phyloP scores from a whole-genome alignment of 2,888 invertebrate species.

The Drymonia ruficornis region DNA sequence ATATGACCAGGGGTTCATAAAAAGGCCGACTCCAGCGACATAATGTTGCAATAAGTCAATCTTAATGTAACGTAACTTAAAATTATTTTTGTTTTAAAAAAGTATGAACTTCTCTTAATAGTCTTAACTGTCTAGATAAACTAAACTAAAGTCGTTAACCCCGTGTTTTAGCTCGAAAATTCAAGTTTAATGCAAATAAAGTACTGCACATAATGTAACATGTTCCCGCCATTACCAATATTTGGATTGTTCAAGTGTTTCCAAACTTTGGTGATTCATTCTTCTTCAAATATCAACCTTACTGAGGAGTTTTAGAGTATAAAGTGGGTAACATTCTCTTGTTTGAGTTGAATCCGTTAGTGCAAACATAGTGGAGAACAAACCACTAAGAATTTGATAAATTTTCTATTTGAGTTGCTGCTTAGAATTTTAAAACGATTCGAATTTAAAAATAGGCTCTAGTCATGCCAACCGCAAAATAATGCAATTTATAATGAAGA shows the following conservation, averaged over 20 bases:
- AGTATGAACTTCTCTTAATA: not conserved
- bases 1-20: too few relatives aligned
- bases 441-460: too few relatives aligned
- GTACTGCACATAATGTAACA: conserved; percentile 27
- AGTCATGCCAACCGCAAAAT: too few relatives aligned
- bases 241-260: conserved; percentile 53
- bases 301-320: conserved; percentile 1
- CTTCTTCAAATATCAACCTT: conserved; percentile 14
- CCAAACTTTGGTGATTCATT: conserved; percentile 32
- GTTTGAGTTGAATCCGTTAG: conserved; percentile 50
- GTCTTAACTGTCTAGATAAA: not conserved
- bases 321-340: not conserved
- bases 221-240: conserved; percentile 44
- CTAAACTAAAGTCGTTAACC: conserved; percentile 25
- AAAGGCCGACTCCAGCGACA: too few relatives aligned
- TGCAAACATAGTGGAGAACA: conserved; percentile 48
- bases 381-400: conserved; percentile 27
- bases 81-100: not conserved
- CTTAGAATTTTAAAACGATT: conserved; percentile 8
- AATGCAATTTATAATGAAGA: too few relatives aligned
- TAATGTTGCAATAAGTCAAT: too few relatives aligned
- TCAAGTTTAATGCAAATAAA: conserved; percentile 29
- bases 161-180: conserved; percentile 16
- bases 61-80: not conserved
- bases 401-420: conserved; percentile 22